Percentiles rank a stretch among this genome's conserved stretches.
phyloP scores from a whole-genome alignment of 2,797 vertebrate species.

The Eulemur coronatus region DNA sequence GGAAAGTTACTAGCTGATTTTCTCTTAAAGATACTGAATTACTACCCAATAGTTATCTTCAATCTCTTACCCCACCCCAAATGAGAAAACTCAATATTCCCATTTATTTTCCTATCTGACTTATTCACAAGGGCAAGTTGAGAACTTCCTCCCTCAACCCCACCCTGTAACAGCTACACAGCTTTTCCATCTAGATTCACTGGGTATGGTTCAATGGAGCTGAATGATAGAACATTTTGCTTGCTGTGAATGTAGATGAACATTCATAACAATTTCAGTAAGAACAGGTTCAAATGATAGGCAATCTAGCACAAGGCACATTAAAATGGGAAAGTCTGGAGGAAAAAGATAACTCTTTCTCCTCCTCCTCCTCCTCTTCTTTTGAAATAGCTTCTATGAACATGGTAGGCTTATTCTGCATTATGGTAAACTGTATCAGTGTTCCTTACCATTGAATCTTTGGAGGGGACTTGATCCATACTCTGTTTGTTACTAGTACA shows the following conservation, averaged over 20 bases:
- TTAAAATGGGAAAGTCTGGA: neutral
- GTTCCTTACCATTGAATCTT: neutral
- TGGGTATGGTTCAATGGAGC: neutral
- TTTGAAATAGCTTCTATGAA: neutral
- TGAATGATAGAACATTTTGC: neutral
- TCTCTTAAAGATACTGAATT: neutral
- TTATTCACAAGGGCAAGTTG: neutral
- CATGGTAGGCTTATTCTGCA: neutral
- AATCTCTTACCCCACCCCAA: neutral
- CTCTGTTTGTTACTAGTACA: neutral
- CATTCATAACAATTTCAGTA: neutral
- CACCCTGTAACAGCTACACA: neutral
- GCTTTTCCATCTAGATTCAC: neutral
- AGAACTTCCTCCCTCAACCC: neutral
- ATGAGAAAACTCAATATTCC: neutral
- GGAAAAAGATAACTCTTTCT: neutral
- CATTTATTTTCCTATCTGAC: neutral
- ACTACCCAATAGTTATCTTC: neutral
- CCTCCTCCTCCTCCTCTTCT: neutral
- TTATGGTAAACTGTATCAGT: fast-evolving
- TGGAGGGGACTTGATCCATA: neutral
- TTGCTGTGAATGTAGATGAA: neutral
- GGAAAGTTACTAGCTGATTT: neutral
- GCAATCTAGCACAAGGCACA: neutral
- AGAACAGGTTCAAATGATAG: neutral